phyloP scores from a whole-genome alignment of 2,113 vertebrate genomes.

The Heterotilapia buettikoferi region DNA sequence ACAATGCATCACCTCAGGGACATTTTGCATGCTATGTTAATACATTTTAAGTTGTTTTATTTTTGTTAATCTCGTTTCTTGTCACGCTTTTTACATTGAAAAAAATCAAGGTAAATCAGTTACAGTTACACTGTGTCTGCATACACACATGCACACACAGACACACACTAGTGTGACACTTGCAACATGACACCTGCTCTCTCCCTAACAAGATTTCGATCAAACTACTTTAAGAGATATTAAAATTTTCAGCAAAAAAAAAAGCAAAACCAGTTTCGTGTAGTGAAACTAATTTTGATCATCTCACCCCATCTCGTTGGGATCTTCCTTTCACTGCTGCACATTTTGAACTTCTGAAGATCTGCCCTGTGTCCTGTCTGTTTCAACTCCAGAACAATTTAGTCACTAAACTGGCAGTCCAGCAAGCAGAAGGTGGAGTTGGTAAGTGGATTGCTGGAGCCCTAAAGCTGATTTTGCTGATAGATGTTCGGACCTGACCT shows the following conservation, averaged over 20 bases:
- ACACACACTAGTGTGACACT: neutral
- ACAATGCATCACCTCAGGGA: neutral
- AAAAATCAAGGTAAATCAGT: neutral
- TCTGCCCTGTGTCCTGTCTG: neutral
- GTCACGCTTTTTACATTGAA: neutral
- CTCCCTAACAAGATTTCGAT: neutral
- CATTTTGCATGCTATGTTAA: neutral
- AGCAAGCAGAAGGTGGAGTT: conserved; percentile 31
- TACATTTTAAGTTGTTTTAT: neutral
- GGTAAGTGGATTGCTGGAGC: conserved; percentile 45
- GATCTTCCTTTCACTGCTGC: neutral
- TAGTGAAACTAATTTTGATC: neutral
- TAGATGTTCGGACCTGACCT: conserved; percentile 48
- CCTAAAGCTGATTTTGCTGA: conserved; percentile 62
- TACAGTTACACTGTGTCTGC: neutral
- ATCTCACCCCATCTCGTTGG: neutral
- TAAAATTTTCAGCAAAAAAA: neutral
- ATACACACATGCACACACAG: neutral
- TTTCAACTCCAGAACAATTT: conserved; percentile 18
- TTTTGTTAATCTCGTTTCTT: neutral
- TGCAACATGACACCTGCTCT: neutral
- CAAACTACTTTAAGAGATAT: neutral
- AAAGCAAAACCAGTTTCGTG: neutral
- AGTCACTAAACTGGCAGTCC: conserved; percentile 26
- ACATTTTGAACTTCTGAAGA: neutral